phyloP scores from a whole-genome alignment of 2,797 vertebrate genomes.

The Astyanax mexicanus region DNA sequence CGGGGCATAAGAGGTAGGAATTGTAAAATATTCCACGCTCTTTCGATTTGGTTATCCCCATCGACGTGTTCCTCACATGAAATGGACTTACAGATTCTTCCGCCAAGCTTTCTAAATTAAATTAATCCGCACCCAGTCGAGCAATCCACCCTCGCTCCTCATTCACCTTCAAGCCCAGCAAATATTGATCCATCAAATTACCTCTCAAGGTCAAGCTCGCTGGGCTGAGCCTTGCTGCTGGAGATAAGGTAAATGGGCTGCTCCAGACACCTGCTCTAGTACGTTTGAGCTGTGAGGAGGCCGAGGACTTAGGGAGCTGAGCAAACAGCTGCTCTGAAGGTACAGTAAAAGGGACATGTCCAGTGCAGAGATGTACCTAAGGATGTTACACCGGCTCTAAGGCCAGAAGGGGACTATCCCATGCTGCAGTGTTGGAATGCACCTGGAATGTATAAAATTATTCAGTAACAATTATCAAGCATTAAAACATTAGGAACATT shows the following conservation, averaged over 20 bases:
- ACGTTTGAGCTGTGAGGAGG: background rate
- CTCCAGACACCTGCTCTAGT: constrained; percentile 3
- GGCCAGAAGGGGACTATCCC: too few species aligned
- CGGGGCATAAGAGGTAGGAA: background rate
- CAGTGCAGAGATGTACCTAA: background rate
- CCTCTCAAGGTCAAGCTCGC: constrained; percentile 56
- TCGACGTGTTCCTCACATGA: background rate
- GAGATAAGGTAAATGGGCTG: constrained; percentile 52
- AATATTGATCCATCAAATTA: constrained; percentile 62
- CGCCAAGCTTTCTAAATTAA: constrained; percentile 34
- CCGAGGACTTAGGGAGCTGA: background rate
- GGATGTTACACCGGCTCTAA: background rate
- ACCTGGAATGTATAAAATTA: too few species aligned
- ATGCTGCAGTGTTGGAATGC: too few species aligned
- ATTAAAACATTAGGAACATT: too few species aligned
- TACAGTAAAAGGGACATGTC: background rate
- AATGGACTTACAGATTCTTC: background rate
- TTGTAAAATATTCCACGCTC: background rate
- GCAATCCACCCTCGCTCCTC: background rate
- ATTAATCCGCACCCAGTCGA: constrained; percentile 30
- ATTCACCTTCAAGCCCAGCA: constrained; percentile 37
- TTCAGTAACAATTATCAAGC: too few species aligned
- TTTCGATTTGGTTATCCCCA: background rate
- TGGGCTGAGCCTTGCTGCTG: background rate
- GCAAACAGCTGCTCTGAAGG: background rate